A percentile compares a stretch with the other conserved stretches of the same genome.
These are phyloP conservation scores for Callaeas wilsoni DNA, from an alignment of 2,113 vertebrate genomes.

Conservation along the genomic window DNA sequence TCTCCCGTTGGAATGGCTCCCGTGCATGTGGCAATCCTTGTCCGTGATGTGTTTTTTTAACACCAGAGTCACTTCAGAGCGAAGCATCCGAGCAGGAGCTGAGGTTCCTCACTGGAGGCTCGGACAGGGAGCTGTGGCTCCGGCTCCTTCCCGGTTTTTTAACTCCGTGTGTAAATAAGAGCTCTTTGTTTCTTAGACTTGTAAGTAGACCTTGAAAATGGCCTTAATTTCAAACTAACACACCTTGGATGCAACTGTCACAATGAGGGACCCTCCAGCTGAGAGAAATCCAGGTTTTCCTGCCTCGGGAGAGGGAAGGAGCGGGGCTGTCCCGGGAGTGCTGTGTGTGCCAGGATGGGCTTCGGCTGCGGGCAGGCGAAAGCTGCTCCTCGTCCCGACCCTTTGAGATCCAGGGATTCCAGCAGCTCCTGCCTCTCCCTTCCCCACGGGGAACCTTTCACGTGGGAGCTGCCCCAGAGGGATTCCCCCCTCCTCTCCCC, in stretches of 20 bases:
- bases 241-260: neutral
- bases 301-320: neutral
- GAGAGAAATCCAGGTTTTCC: neutral
- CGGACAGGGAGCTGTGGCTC: neutral
- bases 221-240: constrained; percentile 63
- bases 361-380: neutral
- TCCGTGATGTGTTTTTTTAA: neutral
- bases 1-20: neutral
- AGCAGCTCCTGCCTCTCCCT: neutral
- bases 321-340: neutral
- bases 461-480: neutral
- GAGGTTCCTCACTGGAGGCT: neutral
- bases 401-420: neutral
- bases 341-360: rapidly evolving
- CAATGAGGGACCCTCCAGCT: neutral
- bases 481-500: neutral
- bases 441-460: rapidly evolving
- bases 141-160: neutral
- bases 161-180: constrained; percentile 33
- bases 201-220: constrained; percentile 57
- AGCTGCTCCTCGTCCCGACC: neutral
- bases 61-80: neutral
- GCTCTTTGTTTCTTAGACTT: constrained; percentile 28
- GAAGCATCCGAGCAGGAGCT: neutral
- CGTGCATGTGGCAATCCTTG: neutral